Evolutionary conservation across 2,797 vertebrate genomes (phyloP).

Genomic region (Masticophis lateralis): DNA sequence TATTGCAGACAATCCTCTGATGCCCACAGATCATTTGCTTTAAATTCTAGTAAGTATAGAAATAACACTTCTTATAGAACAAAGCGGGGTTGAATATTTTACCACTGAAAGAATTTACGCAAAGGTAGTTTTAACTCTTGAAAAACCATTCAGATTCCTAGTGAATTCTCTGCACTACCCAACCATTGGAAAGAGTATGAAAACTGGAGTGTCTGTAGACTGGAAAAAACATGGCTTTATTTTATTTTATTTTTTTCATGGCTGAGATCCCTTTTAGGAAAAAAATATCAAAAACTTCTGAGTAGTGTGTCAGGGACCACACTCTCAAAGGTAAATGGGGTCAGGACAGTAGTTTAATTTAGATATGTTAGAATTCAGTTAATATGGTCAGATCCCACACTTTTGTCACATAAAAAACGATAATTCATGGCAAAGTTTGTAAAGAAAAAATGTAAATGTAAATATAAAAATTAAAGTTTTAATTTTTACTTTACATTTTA

Average conservation of each 20-base stretch:
- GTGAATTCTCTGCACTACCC: not conserved
- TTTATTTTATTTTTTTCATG: not conserved
- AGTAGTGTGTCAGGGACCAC: not conserved
- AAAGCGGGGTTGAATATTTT: not conserved
- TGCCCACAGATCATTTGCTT: slow-evolving; percentile 37
- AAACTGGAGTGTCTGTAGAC: not conserved
- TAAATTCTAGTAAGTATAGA: slow-evolving; percentile 63
- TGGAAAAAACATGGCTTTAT: not conserved
- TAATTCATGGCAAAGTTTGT: not conserved
- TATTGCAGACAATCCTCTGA: slow-evolving; percentile 44
- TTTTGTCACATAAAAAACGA: not conserved
- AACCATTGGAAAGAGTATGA: not conserved
- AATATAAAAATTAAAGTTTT: not conserved
- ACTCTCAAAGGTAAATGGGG: not conserved
- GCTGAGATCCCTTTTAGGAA: not conserved
- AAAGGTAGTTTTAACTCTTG: not conserved
- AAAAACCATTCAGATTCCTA: not conserved
- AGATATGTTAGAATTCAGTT: not conserved
- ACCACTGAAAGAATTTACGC: not conserved
- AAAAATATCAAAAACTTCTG: not conserved
- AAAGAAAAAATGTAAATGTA: not conserved
- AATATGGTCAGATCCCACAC: not conserved
- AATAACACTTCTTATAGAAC: not conserved
- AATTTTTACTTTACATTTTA: not conserved
- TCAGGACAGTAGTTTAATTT: not conserved